Evolutionary conservation across 1,140 invertebrate species (phyloP), one percentile per base, ranked within the genome.

Genomic region (Cotesia vestalis): DNA sequence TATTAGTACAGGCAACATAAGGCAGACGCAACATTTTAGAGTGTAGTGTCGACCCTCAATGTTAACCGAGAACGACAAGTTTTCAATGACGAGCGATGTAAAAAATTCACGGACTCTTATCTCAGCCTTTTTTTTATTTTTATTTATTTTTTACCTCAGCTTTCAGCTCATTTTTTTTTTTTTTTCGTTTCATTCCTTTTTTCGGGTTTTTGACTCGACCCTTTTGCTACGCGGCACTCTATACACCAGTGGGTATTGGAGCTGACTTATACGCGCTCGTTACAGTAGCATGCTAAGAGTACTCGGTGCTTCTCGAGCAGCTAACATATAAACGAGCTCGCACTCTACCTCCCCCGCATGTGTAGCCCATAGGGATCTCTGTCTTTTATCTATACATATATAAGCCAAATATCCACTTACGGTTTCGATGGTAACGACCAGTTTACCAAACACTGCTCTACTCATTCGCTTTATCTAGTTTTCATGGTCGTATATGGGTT

Each of bases 371-470:
- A 64, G 55, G 11, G 40, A 46, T 46, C 6, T 46, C 6, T 46
- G 5, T 46, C 27, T 27, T 27, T 27, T 27, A 8, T 46, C 6
- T 46, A 46, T 46, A 46, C 11, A 46, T 46, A 46, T 46, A 46
- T 11, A 46, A 9, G 27, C 46, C 67, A 64, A 67, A 72, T 67
- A 67, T 14, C 70, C 46, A 72, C 71, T 67, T 72, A 72, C 62
- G 20, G 71, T 72, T 72, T 72, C 71, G 57, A 72, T 72, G 59
- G 71, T 72, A 72, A 72, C 63, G 66, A 53, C 63, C 38, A 72
- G 71, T 72, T 72, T 72, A 67, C 63, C 71, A 72, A 72, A 66
- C 71, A 67, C 66, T 55, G 6, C 9, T 34, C 38, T 14, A n/a
- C 36, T 27, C 27, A 27, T 27, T 27, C 38, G 17, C 46, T 66